Percentiles rank a stretch among this genome's conserved stretches.
Conservation (phyloP, 2,113 vertebrate species). For the Chunga burmeisteri region DNA sequence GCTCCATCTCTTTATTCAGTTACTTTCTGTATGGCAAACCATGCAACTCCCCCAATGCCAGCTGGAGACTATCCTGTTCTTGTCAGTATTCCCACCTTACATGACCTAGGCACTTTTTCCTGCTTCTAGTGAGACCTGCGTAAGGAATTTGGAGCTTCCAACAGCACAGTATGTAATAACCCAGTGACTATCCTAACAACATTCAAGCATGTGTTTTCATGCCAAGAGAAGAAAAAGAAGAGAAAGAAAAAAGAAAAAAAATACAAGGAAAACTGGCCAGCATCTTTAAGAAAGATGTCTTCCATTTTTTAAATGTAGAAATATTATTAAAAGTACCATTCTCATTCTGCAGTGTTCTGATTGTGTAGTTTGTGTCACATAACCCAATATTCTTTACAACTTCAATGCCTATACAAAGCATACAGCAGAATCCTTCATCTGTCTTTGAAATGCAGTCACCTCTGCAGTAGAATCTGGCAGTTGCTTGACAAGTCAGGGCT, state of each 20-base stretch:
- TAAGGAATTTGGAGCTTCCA: background rate
- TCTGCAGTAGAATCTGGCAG: slow-evolving; percentile 8
- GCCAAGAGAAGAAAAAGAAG: background rate
- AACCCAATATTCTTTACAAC: background rate
- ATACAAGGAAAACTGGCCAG: background rate
- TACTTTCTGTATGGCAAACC: background rate
- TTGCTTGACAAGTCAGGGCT: background rate
- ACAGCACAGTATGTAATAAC: background rate
- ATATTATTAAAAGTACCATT: background rate
- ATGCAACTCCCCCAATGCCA: background rate
- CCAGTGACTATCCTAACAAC: background rate
- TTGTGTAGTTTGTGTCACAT: background rate
- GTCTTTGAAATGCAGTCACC: slow-evolving; percentile 41
- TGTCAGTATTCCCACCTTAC: background rate
- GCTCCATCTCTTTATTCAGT: background rate
- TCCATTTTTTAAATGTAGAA: background rate
- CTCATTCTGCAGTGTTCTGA: background rate
- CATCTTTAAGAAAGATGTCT: background rate
- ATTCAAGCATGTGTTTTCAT: background rate
- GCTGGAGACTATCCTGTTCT: background rate
- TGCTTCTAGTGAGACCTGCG: background rate
- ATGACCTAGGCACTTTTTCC: background rate
- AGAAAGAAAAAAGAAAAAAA: background rate
- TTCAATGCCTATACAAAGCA: background rate
- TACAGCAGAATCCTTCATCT: slow-evolving; percentile 1